Evolutionary conservation across 1,140 invertebrate genomes (phyloP), one percentile per base, ranked within the genome.

Genomic region (Aphidius gifuensis): DNA sequence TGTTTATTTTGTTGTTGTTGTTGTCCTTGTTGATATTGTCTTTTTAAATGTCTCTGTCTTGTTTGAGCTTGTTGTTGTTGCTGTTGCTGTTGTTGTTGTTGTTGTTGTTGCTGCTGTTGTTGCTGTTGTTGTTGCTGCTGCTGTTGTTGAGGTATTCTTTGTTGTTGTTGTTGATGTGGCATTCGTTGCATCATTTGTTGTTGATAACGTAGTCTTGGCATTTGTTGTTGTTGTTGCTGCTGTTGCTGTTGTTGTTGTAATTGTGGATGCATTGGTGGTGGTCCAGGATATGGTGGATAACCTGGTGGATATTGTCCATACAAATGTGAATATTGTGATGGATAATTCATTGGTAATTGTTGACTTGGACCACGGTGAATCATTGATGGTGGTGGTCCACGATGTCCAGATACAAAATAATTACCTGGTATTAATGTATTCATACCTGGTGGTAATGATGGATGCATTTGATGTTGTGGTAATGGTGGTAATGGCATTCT

Each of bases 261-360:
- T 32, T 32, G 82, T 9, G 77, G 79, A 64, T 80, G 79, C 72
- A 81, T 79, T 70, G 79, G 83, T 5, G 79, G 77, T 11, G 79
- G 77, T 8, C 74, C 74, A 5, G 64, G 49, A 64, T 78, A 73
- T 56, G 76, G 79, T 0, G 74, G 66, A 62, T 76, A 79, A 0
- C 69, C 58, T 40, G 60, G 47, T 9, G 38, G 38, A 45, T 58
- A 58, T 23, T 57, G 56, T n/a, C 49, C 39, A 64, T 66, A 6
- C 5, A 38, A 1, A 11, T 74, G 70, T 11, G 69, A 71, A 42
- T 79, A 79, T 6, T 76, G 77, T 5, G 69, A 68, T 5, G 74
- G 62, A 54, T 77, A 80, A 38, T 79, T 76, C 69, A 80, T 75
- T 61, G 60, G 53, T 32, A 32, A 32, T 48, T 77, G 77, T 5